phyloP scores from a whole-genome alignment of 2,797 vertebrate genomes.

The Leptoclinus maculatus region DNA sequence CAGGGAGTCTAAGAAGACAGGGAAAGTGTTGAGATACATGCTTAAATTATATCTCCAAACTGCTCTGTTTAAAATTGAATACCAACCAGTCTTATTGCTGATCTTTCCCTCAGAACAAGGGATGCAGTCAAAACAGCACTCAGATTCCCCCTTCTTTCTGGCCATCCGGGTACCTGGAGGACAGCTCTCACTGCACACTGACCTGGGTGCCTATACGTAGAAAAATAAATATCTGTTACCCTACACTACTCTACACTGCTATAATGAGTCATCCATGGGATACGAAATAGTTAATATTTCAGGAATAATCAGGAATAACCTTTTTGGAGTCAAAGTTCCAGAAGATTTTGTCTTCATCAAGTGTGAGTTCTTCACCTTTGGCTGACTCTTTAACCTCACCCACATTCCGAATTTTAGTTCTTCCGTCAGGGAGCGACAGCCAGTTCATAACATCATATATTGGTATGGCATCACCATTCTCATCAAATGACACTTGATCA shows the following conservation, averaged over 20 bases:
- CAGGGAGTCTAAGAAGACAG: slow-evolving; percentile 59
- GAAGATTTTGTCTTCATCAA: slow-evolving; percentile 72
- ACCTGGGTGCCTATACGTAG: slow-evolving; percentile 52
- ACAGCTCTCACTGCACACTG: slow-evolving; percentile 78
- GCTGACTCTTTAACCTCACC: slow-evolving; percentile 70
- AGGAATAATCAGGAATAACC: slow-evolving; percentile 10
- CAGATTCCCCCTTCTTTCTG: slow-evolving; percentile 46
- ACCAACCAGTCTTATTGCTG: slow-evolving; percentile 5
- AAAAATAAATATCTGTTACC: not conserved
- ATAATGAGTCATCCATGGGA: not conserved
- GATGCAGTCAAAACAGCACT: slow-evolving; percentile 79
- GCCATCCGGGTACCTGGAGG: slow-evolving; percentile 72
- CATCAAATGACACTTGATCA: slow-evolving; percentile 80
- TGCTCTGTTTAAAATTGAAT: not conserved
- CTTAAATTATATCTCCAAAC: not conserved
- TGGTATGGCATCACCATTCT: slow-evolving; percentile 77
- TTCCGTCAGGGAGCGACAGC: slow-evolving; percentile 68
- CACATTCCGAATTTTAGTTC: slow-evolving; percentile 63
- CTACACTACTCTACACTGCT: not conserved
- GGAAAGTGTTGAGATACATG: not conserved
- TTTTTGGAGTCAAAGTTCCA: slow-evolving; percentile 72
- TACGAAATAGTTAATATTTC: not conserved
- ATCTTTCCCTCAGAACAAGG: slow-evolving; percentile 57
- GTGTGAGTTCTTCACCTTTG: slow-evolving; percentile 58
- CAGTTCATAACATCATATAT: slow-evolving; percentile 84